Conservation (phyloP, 2,797 vertebrate genomes). For the Arctocebus calabarensis region DNA sequence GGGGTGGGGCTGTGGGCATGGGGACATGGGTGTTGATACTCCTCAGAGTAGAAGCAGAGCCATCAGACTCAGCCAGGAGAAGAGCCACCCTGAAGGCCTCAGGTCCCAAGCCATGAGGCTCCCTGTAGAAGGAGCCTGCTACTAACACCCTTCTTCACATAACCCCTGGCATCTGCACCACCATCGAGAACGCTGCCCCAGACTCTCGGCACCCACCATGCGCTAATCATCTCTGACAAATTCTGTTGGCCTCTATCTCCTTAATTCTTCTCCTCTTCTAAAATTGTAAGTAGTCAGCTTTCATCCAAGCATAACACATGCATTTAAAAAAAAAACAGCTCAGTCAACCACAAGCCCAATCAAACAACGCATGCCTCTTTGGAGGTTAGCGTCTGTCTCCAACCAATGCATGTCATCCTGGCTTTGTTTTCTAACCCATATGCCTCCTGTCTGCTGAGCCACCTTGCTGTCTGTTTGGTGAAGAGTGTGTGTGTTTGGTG, state of each 20-base stretch:
- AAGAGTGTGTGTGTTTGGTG: slow-evolving; percentile 67
- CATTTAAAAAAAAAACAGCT: slow-evolving; percentile 56
- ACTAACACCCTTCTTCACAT: slow-evolving; percentile 73
- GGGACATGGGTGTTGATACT: neutral
- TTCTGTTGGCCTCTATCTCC: slow-evolving; percentile 81
- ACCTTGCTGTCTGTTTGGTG: slow-evolving; percentile 85
- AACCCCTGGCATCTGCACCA: slow-evolving; percentile 37
- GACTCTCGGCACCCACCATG: slow-evolving; percentile 76
- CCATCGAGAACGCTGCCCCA: slow-evolving; percentile 75
- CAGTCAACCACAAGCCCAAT: slow-evolving; percentile 65
- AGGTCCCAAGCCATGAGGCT: neutral
- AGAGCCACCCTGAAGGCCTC: neutral
- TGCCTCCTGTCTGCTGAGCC: slow-evolving; percentile 92
- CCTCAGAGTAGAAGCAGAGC: neutral
- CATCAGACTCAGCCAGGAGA: neutral
- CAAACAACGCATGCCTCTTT: slow-evolving; percentile 7
- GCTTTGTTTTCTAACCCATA: slow-evolving; percentile 85
- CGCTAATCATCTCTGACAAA: slow-evolving; percentile 83
- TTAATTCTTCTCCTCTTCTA: slow-evolving; percentile 86
- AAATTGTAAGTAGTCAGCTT: slow-evolving; percentile 87
- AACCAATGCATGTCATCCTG: slow-evolving; percentile 72
- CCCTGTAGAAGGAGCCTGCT: neutral
- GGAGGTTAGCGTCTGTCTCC: slow-evolving; percentile 63
- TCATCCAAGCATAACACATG: slow-evolving; percentile 65
- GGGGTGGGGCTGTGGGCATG: neutral